Evolutionary conservation across 2,113 vertebrate species (phyloP), one percentile per base, ranked within the genome.

Genomic region (Ramphastos sulfuratus): DNA sequence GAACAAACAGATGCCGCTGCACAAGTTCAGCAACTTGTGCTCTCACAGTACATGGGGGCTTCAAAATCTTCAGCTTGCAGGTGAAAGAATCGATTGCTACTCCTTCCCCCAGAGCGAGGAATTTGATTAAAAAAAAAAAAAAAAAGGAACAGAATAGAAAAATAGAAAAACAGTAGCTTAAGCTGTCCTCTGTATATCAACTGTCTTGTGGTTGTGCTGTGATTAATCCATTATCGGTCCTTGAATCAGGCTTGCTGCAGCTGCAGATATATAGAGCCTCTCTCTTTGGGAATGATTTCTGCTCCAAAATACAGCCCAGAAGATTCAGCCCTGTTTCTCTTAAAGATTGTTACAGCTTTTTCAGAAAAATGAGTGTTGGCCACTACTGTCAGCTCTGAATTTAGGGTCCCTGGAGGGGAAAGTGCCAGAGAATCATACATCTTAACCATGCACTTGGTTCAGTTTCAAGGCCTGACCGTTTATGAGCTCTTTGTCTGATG

Each of bases 401-500:
- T 96, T 96, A 95, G 82, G 90, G 93, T 79, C 94, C 87, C 89
- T 86, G 84, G 78, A 90, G 85, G 87, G n/a, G 56, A 92, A 94
- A 93, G 50, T 89, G 87, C 92, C 69, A 84, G 90, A 39, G 92
- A 93, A 93, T 95, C 95, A 96, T 95, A 80, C 85, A 16, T 96
- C 91, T 95, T 95, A 87, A 85, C 80, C 31, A 35, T 92, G 61
- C 24, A 33, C 65, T 95, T 89, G 82, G 79, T 86, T 94, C 88
- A 91, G 70, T 93, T 94, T 94, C 96, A 97, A 97, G 95, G 94
- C 87, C 94, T 87, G 86, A 85, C 52, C 70, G 42, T 92, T 97
- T 91, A 90, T 4, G 56, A 90, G 59, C 61, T 88, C 80, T 94
- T 84, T 91, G 89, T 91, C 84, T 19, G 6, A 14, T 61, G 83